Conservation (phyloP, 2,797 vertebrate species). For the Varecia variegata region DNA sequence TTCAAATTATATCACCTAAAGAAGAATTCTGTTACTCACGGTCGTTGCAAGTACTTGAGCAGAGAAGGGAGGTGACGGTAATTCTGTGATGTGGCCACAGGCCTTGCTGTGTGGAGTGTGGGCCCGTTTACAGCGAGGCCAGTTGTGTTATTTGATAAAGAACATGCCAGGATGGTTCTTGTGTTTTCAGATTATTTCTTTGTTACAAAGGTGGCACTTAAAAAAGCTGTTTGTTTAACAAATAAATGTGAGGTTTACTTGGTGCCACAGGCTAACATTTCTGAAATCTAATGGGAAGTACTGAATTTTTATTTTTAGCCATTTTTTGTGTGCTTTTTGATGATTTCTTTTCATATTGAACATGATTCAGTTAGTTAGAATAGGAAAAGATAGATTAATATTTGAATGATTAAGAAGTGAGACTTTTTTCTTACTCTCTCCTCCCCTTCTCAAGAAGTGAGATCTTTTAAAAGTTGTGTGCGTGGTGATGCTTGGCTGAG, state of each 20-base stretch:
- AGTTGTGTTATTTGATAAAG: constrained; percentile 14
- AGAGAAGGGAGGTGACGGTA: constrained; percentile 42
- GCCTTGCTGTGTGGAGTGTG: background rate
- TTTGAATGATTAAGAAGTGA: background rate
- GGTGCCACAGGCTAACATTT: background rate
- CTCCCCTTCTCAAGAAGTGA: background rate
- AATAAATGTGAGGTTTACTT: background rate
- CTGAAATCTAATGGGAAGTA: background rate
- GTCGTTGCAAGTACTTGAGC: constrained; percentile 27
- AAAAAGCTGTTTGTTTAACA: background rate
- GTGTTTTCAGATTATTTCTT: constrained; percentile 11
- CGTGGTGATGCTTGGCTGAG: background rate
- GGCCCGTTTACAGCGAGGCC: background rate
- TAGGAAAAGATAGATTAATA: background rate
- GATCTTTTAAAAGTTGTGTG: background rate
- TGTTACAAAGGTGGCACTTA: background rate
- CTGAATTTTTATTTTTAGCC: background rate
- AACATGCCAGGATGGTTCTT: background rate
- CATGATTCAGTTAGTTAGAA: constrained; percentile 1
- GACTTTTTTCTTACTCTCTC: background rate
- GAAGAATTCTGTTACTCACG: constrained; percentile 15
- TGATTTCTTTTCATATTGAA: constrained; percentile 16
- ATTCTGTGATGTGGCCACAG: background rate
- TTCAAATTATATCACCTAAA: constrained; percentile 18
- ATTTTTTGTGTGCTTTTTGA: background rate